These are phyloP conservation scores for Peromyscus melanophrys DNA, from an alignment of 2,797 vertebrate species.

Conservation along the genomic window DNA sequence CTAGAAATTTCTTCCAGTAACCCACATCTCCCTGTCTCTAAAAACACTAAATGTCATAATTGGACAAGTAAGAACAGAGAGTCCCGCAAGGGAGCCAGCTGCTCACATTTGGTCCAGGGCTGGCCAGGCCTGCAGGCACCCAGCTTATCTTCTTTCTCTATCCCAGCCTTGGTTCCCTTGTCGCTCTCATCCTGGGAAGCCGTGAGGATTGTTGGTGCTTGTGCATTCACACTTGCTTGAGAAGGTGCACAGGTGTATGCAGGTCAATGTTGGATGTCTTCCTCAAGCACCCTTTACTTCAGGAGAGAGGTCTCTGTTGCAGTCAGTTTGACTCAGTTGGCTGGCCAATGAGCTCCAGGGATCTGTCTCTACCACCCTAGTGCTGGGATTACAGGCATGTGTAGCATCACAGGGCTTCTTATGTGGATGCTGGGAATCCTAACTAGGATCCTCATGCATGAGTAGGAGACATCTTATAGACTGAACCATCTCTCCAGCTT, in stretches of 20 bases:
- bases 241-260: background rate
- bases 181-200: background rate
- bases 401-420: fast-evolving
- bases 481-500: background rate
- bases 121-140: too few species aligned
- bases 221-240: background rate
- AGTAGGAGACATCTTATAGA: background rate
- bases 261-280: background rate
- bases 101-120: fast-evolving
- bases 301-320: background rate
- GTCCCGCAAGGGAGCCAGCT: fast-evolving
- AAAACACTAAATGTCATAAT: background rate
- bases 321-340: background rate
- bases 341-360: background rate
- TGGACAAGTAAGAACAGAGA: background rate
- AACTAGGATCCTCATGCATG: background rate
- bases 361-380: background rate
- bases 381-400: background rate
- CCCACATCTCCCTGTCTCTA: background rate
- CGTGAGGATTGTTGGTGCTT: background rate
- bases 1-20: background rate
- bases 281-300: background rate
- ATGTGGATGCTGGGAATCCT: background rate
- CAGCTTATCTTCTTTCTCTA: too few species aligned
- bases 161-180: background rate